Conservation (phyloP, 2,888 invertebrate species). For the Troides aeacus region DNA sequence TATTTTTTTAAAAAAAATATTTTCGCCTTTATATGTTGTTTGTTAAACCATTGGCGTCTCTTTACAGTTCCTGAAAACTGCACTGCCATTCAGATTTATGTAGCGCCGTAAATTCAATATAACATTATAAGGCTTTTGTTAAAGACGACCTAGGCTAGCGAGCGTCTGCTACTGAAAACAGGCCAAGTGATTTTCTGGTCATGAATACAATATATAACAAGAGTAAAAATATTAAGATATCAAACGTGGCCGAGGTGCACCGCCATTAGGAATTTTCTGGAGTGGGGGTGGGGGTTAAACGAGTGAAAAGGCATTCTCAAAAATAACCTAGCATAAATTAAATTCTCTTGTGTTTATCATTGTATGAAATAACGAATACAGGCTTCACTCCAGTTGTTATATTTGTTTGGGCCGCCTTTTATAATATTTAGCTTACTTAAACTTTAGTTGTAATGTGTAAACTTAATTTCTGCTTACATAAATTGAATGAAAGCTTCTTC, state of each 20-base stretch:
- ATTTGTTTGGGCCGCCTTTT: not conserved
- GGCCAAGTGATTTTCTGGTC: slow-evolving; percentile 23
- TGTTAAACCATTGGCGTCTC: not conserved
- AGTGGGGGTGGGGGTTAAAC: not conserved
- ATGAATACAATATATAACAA: slow-evolving; percentile 22
- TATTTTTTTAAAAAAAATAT: no score
- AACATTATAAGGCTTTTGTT: slow-evolving; percentile 21
- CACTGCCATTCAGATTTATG: slow-evolving; percentile 2
- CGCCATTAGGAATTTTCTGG: no score
- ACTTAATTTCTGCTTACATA: not conserved
- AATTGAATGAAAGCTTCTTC: not conserved
- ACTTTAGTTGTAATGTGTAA: no score
- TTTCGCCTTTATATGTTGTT: no score
- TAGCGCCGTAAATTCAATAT: slow-evolving; percentile 19
- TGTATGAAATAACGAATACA: not conserved
- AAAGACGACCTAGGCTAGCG: slow-evolving; percentile 11
- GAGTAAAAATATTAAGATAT: slow-evolving; percentile 14
- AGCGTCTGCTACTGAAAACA: slow-evolving; percentile 6
- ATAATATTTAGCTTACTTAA: no score
- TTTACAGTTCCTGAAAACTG: slow-evolving; percentile 4
- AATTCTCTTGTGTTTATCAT: not conserved
- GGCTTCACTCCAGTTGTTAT: not conserved
- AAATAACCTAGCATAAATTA: not conserved
- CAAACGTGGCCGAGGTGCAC: slow-evolving; percentile 1
- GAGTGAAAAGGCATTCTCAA: slow-evolving; percentile 2